Conservation (phyloP, 1,140 invertebrate genomes). For the Idris sp. region DNA sequence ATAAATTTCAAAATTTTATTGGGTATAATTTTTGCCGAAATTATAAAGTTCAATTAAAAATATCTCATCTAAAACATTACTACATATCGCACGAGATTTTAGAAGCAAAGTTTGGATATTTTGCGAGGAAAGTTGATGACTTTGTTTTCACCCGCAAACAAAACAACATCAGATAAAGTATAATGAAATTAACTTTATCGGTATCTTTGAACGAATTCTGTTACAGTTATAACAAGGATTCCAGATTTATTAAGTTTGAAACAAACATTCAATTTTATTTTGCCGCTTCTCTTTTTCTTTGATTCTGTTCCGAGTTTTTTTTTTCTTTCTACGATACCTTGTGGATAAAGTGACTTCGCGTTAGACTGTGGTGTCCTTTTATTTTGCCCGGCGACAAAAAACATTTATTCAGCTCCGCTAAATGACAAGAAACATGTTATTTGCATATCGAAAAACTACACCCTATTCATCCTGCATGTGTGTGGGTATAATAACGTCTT, state of each 20-base stretch:
- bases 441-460: constrained; percentile 53
- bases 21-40: too few relatives aligned
- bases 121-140: too few relatives aligned
- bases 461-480: constrained; percentile 10
- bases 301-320: background rate
- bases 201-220: constrained; percentile 10
- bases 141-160: too few relatives aligned
- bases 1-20: too few relatives aligned
- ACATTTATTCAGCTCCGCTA: constrained; percentile 34
- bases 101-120: too few relatives aligned
- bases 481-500: constrained; percentile 22
- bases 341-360: constrained; percentile 18
- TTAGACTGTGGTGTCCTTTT: constrained; percentile 16
- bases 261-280: constrained; percentile 3
- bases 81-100: too few relatives aligned
- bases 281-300: constrained; percentile 4
- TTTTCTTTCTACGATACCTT: background rate
- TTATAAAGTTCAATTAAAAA: too few relatives aligned
- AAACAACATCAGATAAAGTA: constrained; percentile 3
- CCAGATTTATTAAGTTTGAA: constrained; percentile 15
- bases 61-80: too few relatives aligned
- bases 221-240: background rate
- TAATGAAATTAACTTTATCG: constrained; percentile 9
- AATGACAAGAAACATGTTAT: constrained; percentile 48
- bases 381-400: constrained; percentile 35